Evolutionary conservation across 2,797 vertebrate genomes (phyloP).

Genomic region (Cyprinodon diabolis): DNA sequence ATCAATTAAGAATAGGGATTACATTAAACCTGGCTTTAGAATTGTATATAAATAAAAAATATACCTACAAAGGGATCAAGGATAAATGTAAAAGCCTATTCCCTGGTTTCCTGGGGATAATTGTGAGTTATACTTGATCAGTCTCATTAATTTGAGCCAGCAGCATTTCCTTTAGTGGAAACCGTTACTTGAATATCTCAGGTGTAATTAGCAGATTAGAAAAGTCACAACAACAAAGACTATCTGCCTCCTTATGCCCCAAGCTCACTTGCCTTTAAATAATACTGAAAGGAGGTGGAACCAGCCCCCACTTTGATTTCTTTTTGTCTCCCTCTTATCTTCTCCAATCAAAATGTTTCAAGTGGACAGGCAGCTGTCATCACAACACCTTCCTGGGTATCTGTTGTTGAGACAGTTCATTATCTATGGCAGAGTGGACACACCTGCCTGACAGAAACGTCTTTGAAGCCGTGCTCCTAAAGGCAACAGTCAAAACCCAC

Average conservation of each 20-base stretch:
- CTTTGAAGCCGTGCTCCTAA: slow-evolving; percentile 30
- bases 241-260: slow-evolving; percentile 6
- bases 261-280: slow-evolving; percentile 5
- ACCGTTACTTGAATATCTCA: neutral
- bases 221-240: slow-evolving; percentile 8
- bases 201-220: slow-evolving; percentile 18
- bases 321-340: slow-evolving; percentile 20
- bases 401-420: slow-evolving; percentile 32
- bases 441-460: slow-evolving; percentile 39
- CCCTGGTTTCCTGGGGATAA: slow-evolving; percentile 1
- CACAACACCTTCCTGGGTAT: slow-evolving; percentile 10
- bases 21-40: neutral
- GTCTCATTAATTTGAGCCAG: slow-evolving; percentile 1
- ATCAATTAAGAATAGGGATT: neutral
- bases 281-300: slow-evolving; percentile 3
- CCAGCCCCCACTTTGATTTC: slow-evolving; percentile 25
- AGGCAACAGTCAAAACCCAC: slow-evolving; percentile 23
- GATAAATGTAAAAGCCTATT: slow-evolving; percentile 1
- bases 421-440: slow-evolving; percentile 37
- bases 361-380: slow-evolving; percentile 33
- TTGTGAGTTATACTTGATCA: slow-evolving; percentile 3
- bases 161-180: slow-evolving; percentile 4
- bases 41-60: slow-evolving; percentile 4
- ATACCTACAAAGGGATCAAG: neutral
- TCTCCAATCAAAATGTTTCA: slow-evolving; percentile 16